These are phyloP conservation scores for Galerucella pusilla DNA, from an alignment of 2,888 invertebrate genomes.

Conservation along the genomic window DNA sequence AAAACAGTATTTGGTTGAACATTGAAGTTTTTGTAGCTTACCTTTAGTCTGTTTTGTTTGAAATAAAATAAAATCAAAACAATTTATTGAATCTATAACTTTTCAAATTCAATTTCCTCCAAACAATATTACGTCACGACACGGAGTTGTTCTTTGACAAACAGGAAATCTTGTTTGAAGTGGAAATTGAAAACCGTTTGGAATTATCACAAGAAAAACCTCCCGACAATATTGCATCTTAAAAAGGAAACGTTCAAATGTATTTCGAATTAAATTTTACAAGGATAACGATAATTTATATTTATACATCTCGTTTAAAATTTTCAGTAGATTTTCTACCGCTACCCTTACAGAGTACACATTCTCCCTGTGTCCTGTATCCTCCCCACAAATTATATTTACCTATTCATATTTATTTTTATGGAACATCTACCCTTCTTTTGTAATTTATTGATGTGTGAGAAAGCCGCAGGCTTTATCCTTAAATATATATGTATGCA, in stretches of 20 bases:
- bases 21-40: too few relatives aligned
- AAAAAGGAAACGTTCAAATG: too few relatives aligned
- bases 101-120: constrained; percentile 32
- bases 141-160: constrained; percentile 32
- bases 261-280: too few relatives aligned
- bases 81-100: constrained; percentile 27
- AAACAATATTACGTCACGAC: constrained; percentile 21
- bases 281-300: too few relatives aligned
- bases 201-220: constrained; percentile 23
- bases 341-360: too few relatives aligned
- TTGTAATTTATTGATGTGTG: constrained; percentile 50
- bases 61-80: constrained; percentile 29
- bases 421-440: constrained; percentile 46
- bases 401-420: constrained; percentile 52
- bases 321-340: constrained; percentile 1
- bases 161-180: constrained; percentile 32
- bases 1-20: too few relatives aligned
- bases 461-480: constrained; percentile 44
- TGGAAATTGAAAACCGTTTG: constrained; percentile 29
- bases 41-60: too few relatives aligned
- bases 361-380: constrained; percentile 14
- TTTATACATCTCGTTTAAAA: too few relatives aligned
- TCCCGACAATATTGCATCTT: constrained; percentile 14
- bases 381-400: constrained; percentile 49
- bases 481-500: constrained; percentile 45